Conservation (phyloP, 2,888 invertebrate genomes). For the Xestobium rufovillosum region DNA sequence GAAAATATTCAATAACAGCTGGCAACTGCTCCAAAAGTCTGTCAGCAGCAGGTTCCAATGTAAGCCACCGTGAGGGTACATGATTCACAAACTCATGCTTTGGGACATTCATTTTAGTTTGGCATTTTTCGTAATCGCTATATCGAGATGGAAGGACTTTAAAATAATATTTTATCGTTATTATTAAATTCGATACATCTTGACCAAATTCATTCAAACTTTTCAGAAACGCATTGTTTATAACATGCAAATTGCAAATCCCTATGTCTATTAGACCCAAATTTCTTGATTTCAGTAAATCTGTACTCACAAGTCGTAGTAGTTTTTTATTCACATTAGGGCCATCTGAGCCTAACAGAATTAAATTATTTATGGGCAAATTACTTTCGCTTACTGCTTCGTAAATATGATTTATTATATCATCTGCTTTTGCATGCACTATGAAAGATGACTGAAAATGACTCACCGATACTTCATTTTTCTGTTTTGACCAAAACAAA, state of each 20-base stretch:
- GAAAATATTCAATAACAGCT: constrained; percentile 1
- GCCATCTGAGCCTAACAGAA: not conserved
- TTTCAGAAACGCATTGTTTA: constrained; percentile 1
- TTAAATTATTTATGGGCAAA: not conserved
- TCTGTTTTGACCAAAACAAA: constrained; percentile 1
- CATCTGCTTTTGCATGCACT: not conserved
- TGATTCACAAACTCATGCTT: constrained; percentile 1
- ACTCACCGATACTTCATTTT: not conserved
- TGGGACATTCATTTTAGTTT: constrained; percentile 1
- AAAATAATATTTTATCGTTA: not conserved
- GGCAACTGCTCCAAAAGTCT: constrained; percentile 1
- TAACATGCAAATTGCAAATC: not conserved
- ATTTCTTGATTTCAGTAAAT: not conserved
- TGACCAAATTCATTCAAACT: constrained; percentile 1
- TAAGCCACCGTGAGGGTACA: not conserved
- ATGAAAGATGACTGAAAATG: not conserved
- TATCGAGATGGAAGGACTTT: not conserved
- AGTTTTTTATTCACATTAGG: not conserved
- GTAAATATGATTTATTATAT: not conserved
- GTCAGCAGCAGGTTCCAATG: not conserved
- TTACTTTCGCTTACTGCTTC: not conserved
- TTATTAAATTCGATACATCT: constrained; percentile 1
- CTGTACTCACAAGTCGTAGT: not conserved
- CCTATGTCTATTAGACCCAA: not conserved
- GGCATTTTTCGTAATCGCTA: not conserved